Percentiles rank a stretch among this genome's conserved stretches.
Evolutionary conservation across 35 echinoderm and acorn worm species (phyloP).

Genomic region (Strongylocentrotus purpuratus): DNA sequence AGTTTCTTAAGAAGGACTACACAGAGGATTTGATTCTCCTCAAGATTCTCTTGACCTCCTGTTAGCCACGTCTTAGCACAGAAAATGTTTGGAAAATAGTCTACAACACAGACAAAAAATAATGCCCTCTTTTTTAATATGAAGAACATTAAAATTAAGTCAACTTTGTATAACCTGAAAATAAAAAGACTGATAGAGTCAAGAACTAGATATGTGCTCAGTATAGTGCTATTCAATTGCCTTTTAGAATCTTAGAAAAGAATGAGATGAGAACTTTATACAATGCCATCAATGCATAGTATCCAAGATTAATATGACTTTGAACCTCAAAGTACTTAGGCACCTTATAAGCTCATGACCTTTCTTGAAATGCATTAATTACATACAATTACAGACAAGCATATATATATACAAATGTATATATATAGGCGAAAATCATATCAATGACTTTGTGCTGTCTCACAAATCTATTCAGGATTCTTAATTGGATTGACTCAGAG

Average conservation of each 20-base stretch:
- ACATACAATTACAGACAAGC: neutral
- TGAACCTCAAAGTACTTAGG: too few species aligned
- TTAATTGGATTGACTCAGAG: neutral
- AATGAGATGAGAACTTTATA: neutral
- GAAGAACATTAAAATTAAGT: neutral
- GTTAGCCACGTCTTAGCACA: neutral
- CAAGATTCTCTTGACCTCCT: neutral
- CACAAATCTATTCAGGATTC: neutral
- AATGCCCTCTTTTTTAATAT: neutral
- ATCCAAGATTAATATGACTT: too few species aligned
- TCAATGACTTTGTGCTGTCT: too few species aligned
- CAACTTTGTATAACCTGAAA: neutral
- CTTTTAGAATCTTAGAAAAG: neutral
- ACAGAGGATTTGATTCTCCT: neutral
- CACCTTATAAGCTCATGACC: neutral
- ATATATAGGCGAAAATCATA: too few species aligned
- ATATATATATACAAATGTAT: too few species aligned
- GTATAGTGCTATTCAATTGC: neutral
- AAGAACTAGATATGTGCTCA: neutral
- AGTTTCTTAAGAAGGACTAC: neutral
- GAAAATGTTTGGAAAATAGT: neutral
- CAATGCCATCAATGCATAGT: too few species aligned
- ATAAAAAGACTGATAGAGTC: neutral
- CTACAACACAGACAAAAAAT: neutral
- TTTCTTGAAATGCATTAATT: neutral